These are phyloP conservation scores for Anguilla japonica DNA, from an alignment of 2,113 vertebrate genomes.

Conservation along the genomic window DNA sequence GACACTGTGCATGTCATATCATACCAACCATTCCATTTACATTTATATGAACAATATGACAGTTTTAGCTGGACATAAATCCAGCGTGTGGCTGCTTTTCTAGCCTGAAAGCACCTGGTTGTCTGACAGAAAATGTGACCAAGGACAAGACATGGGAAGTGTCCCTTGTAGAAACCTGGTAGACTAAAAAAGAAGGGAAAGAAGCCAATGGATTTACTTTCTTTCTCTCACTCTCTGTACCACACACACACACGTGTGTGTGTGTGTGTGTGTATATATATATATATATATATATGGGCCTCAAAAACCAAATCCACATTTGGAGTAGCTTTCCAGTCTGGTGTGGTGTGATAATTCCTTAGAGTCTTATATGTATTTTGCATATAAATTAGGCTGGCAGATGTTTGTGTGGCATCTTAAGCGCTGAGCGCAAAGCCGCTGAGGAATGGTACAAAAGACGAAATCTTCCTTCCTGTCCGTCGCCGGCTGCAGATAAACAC, in stretches of 20 bases:
- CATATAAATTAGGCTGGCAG: conserved; percentile 3
- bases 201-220: too few relatives aligned
- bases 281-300: background rate
- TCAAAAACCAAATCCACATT: background rate
- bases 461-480: conserved; percentile 6
- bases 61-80: background rate
- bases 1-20: background rate
- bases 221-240: too few relatives aligned
- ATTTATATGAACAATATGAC: background rate
- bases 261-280: too few relatives aligned
- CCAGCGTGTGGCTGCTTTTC: background rate
- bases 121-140: background rate
- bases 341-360: conserved; percentile 6
- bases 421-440: background rate
- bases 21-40: background rate
- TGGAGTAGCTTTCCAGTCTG: conserved; percentile 1
- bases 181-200: background rate
- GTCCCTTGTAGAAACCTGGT: background rate
- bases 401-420: background rate
- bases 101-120: background rate
- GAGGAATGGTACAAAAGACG: background rate
- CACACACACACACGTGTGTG: too few relatives aligned
- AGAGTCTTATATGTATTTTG: conserved; percentile 5
- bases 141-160: background rate
- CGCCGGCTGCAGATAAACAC: background rate